Conservation (phyloP, 2,888 invertebrate genomes). For the Dicroscelio sp. region DNA sequence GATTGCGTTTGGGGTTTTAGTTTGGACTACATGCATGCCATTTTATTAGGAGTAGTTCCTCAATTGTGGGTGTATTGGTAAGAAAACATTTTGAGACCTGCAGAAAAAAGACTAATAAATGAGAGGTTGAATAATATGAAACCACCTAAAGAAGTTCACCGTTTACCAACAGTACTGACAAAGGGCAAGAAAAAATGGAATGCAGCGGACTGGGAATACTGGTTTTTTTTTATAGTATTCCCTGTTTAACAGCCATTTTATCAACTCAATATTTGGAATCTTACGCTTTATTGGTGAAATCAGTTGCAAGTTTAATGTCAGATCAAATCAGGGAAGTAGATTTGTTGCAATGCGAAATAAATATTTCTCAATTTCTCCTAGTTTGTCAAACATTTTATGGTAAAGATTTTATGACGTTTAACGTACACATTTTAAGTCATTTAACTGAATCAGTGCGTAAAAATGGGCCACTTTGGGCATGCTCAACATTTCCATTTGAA, state of each 20-base stretch:
- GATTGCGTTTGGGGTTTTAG: slow-evolving; percentile 78
- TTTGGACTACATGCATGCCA: slow-evolving; percentile 66
- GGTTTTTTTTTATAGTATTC: slow-evolving; percentile 72
- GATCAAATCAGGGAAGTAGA: slow-evolving; percentile 42
- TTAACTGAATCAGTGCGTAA: neutral
- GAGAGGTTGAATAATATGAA: slow-evolving; percentile 24
- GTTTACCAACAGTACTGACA: slow-evolving; percentile 42
- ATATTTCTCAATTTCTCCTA: slow-evolving; percentile 37
- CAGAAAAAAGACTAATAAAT: neutral
- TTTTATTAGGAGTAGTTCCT: slow-evolving; percentile 51
- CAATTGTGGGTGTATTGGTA: slow-evolving; percentile 61
- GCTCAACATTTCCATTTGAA: slow-evolving; percentile 32
- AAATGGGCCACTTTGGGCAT: slow-evolving; percentile 1
- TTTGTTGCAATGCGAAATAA: slow-evolving; percentile 39
- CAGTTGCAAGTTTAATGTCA: slow-evolving; percentile 20
- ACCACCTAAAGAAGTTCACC: slow-evolving; percentile 28
- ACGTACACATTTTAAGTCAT: neutral
- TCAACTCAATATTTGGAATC: slow-evolving; percentile 32
- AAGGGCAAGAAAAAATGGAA: slow-evolving; percentile 48
- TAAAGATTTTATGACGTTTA: slow-evolving; percentile 50
- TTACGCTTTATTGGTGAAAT: slow-evolving; percentile 45
- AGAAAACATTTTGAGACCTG: neutral
- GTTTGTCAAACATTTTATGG: slow-evolving; percentile 44
- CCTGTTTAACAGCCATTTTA: slow-evolving; percentile 52
- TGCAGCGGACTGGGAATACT: slow-evolving; percentile 72